A percentile compares a stretch with the other conserved stretches of the same genome.
phyloP scores from a whole-genome alignment of 2,113 vertebrate species.

The Excalfactoria chinensis region DNA sequence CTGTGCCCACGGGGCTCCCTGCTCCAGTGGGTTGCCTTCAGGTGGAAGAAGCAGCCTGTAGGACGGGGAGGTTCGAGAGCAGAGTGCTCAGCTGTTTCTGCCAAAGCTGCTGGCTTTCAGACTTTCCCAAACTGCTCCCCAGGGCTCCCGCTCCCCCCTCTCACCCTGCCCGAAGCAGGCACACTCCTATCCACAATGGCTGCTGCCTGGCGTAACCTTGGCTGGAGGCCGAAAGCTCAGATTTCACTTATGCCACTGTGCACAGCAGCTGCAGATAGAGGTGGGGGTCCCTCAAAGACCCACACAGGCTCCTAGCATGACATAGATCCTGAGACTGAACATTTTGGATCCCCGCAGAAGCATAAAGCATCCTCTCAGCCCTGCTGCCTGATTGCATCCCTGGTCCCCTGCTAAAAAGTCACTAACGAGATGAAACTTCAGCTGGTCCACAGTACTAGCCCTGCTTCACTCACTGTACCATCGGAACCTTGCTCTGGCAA shows the following conservation, averaged over 20 bases:
- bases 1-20: not conserved
- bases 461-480: not conserved
- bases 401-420: not conserved
- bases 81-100: slow-evolving; percentile 7
- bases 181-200: not conserved
- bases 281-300: not conserved
- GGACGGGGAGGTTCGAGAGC: not conserved
- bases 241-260: not conserved
- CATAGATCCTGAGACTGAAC: not conserved
- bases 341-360: not conserved
- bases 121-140: not conserved
- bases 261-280: not conserved
- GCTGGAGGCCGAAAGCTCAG: not conserved
- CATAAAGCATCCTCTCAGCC: not conserved
- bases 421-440: not conserved
- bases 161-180: not conserved
- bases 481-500: not conserved
- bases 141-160: not conserved
- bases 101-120: slow-evolving; percentile 1
- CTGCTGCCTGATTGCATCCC: not conserved
- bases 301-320: not conserved
- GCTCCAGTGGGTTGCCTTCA: not conserved
- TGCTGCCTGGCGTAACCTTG: not conserved
- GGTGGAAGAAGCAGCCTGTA: not conserved
- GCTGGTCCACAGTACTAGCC: not conserved